phyloP scores from a whole-genome alignment of 2,888 invertebrate genomes.

The Trachelus stipa region DNA sequence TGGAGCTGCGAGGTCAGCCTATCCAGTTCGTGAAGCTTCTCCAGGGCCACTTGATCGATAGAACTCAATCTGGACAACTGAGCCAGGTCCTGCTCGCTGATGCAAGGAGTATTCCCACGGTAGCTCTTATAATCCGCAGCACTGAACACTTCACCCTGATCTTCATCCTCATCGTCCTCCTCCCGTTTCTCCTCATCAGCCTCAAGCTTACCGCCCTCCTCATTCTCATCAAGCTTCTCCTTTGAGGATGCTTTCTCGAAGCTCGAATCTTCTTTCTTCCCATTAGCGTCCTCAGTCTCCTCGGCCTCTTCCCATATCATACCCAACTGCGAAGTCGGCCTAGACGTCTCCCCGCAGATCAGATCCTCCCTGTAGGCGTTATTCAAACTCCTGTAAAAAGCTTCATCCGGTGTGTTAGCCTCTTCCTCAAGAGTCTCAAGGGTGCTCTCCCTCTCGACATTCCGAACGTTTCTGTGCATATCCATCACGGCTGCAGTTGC shows the following conservation, averaged over 20 bases:
- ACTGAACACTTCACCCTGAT: conserved; percentile 74
- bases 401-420: conserved; percentile 79
- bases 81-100: conserved; percentile 82
- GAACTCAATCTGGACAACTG: conserved; percentile 81
- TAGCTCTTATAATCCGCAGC: conserved; percentile 84
- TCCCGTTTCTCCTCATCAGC: conserved; percentile 33
- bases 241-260: conserved; percentile 17
- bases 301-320: conserved; percentile 91
- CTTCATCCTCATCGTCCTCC: conserved; percentile 41
- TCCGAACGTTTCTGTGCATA: conserved; percentile 57
- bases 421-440: conserved; percentile 68
- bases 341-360: conserved; percentile 72
- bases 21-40: conserved; percentile 83
- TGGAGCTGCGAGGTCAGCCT: conserved; percentile 80
- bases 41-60: conserved; percentile 82
- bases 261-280: conserved; percentile 56
- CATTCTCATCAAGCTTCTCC: conserved; percentile 31
- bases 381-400: conserved; percentile 88
- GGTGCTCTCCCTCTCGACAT: conserved; percentile 58
- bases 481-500: conserved; percentile 52
- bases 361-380: conserved; percentile 88
- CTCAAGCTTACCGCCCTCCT: conserved; percentile 45
- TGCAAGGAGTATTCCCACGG: conserved; percentile 78
- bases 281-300: conserved; percentile 74
- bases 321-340: conserved; percentile 80